Percentiles rank a stretch among this genome's conserved stretches.
Conservation (phyloP, 2,113 vertebrate genomes). For the Sitta europaea region DNA sequence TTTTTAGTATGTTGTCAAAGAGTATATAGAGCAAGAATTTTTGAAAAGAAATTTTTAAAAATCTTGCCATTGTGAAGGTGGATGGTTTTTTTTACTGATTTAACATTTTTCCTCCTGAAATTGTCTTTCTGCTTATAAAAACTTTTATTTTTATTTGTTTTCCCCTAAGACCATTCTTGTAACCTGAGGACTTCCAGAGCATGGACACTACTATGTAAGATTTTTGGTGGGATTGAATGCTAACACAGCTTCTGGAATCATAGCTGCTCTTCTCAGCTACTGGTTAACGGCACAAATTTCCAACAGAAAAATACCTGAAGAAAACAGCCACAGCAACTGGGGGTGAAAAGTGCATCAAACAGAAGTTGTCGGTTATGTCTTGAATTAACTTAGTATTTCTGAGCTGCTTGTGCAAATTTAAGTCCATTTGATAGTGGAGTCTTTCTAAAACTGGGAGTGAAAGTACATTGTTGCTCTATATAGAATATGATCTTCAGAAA, state of each 20-base stretch:
- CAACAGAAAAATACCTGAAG: neutral
- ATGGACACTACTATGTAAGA: accelerated
- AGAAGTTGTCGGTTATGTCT: neutral
- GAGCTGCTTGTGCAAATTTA: neutral
- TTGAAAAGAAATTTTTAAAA: neutral
- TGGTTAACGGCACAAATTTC: neutral
- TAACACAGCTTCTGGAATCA: neutral
- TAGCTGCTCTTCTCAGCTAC: neutral
- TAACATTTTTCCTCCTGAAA: neutral
- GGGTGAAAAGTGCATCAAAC: neutral
- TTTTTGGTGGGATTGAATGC: neutral
- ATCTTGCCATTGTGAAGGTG: neutral
- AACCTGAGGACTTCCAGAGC: neutral
- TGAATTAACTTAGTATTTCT: neutral
- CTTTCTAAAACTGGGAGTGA: neutral
- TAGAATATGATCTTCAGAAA: neutral
- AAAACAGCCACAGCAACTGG: neutral
- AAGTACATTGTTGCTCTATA: neutral
- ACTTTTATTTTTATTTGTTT: neutral
- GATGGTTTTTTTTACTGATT: neutral
- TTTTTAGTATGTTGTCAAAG: neutral
- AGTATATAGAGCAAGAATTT: neutral
- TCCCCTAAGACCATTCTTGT: neutral
- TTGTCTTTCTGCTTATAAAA: neutral
- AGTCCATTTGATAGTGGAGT: neutral